Evolutionary conservation across 2,888 invertebrate species (phyloP).

Genomic region (Spatulosminthurus flaviceps): DNA sequence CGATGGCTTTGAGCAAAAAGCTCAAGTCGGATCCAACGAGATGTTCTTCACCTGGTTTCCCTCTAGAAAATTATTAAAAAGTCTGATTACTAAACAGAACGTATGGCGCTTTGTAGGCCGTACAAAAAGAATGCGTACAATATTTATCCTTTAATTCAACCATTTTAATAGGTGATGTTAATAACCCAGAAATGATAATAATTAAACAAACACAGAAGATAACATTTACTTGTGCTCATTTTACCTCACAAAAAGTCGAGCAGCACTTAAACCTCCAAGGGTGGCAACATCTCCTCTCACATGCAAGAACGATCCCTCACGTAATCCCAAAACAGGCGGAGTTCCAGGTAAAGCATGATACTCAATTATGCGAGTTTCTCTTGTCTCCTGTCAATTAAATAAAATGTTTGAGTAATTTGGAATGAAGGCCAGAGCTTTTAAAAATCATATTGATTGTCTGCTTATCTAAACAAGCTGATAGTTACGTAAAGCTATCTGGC

Average conservation of each 20-base stretch:
- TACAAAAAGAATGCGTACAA: no score
- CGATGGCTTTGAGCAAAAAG: constrained; percentile 68
- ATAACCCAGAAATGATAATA: background rate
- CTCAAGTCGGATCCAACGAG: constrained; percentile 73
- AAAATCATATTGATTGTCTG: background rate
- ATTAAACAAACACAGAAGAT: background rate
- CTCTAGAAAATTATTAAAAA: constrained; percentile 69
- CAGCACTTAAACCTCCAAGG: constrained; percentile 73
- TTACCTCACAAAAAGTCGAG: constrained; percentile 75
- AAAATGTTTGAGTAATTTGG: background rate
- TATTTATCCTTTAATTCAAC: no score
- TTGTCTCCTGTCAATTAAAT: constrained; percentile 71
- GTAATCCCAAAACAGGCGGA: constrained; percentile 75
- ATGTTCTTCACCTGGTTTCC: constrained; percentile 69
- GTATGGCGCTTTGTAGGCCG: no score
- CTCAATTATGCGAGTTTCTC: constrained; percentile 77
- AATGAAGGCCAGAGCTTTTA: no score
- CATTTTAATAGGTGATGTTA: no score
- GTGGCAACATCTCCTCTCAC: constrained; percentile 72
- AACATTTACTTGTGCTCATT: constrained; percentile 57
- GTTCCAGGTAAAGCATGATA: constrained; percentile 72
- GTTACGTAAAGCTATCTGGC: background rate
- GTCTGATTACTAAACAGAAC: no score
- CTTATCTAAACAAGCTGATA: background rate
- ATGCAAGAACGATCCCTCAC: constrained; percentile 76